A percentile compares a stretch with the other conserved stretches of the same genome.
Evolutionary conservation across 2,797 vertebrate species (phyloP).

Genomic region (Halcyon leucocephala): DNA sequence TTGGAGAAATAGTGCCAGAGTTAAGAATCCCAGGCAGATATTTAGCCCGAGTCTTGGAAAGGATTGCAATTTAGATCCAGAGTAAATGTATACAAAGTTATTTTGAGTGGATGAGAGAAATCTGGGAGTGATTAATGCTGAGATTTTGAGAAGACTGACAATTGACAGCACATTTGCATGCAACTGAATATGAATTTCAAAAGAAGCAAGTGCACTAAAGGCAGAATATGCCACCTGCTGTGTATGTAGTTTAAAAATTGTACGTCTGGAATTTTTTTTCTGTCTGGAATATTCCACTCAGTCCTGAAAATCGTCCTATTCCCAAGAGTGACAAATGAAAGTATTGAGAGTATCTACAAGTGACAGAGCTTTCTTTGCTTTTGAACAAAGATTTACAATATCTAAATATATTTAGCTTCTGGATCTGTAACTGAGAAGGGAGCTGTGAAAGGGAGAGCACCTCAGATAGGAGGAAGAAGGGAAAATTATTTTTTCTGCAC

Average conservation of each 20-base stretch:
- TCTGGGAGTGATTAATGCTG: neutral
- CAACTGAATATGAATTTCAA: neutral
- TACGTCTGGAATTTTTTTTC: neutral
- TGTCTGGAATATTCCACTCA: neutral
- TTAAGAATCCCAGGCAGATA: neutral
- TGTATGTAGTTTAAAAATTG: neutral
- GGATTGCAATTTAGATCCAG: neutral
- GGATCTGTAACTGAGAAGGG: neutral
- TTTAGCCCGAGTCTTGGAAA: neutral
- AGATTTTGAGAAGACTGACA: neutral
- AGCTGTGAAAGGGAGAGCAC: neutral
- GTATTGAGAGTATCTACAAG: neutral
- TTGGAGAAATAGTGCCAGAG: fast-evolving
- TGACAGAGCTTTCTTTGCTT: neutral
- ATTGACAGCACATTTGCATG: neutral
- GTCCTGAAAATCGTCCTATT: neutral
- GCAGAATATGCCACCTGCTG: neutral
- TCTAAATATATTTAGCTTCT: neutral
- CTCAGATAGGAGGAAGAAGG: neutral
- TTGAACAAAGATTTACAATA: neutral
- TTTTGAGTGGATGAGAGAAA: neutral
- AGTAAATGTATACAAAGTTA: neutral
- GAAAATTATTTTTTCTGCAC: neutral
- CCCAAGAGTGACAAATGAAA: neutral
- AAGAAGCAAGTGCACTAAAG: neutral